These are phyloP conservation scores for Phenganax marumi DNA, from an alignment of 92 coral and sea anemone species.

Conservation along the genomic window DNA sequence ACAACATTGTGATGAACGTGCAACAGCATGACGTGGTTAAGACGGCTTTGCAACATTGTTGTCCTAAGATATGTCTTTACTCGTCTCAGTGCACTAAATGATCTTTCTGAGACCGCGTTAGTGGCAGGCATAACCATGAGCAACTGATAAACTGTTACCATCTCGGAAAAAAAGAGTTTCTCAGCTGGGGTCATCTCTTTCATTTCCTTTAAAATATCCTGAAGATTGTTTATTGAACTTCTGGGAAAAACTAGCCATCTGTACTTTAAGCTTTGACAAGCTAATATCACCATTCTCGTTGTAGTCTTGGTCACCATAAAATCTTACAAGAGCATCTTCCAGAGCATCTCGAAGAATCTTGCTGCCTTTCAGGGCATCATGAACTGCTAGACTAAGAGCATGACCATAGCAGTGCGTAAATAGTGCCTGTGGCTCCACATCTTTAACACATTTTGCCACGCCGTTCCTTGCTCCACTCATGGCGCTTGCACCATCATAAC, in stretches of 20 bases:
- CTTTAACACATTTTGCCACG: too few relatives aligned
- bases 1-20: not conserved
- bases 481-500: too few relatives aligned
- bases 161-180: not conserved
- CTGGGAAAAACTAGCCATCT: constrained; percentile 13
- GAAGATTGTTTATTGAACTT: not conserved
- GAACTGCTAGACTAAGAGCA: too few relatives aligned
- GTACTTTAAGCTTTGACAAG: constrained; percentile 4
- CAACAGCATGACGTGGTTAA: not conserved
- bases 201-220: not conserved
- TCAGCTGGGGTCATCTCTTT: constrained; percentile 6
- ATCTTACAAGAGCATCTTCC: too few relatives aligned
- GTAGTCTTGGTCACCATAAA: not conserved
- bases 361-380: too few relatives aligned
- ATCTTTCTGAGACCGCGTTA: constrained; percentile 13
- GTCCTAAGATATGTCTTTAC: not conserved
- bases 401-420: too few relatives aligned
- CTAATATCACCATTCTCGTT: constrained; percentile 9
- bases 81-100: constrained; percentile 8
- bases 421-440: too few relatives aligned
- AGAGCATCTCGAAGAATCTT: too few relatives aligned
- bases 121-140: constrained; percentile 21
- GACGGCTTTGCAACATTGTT: not conserved
- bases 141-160: constrained; percentile 17
- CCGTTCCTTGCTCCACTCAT: too few relatives aligned